Evolutionary conservation across 1,140 invertebrate species (phyloP), one percentile per base, ranked within the genome.

Genomic region (Frieseomelitta varia): DNA sequence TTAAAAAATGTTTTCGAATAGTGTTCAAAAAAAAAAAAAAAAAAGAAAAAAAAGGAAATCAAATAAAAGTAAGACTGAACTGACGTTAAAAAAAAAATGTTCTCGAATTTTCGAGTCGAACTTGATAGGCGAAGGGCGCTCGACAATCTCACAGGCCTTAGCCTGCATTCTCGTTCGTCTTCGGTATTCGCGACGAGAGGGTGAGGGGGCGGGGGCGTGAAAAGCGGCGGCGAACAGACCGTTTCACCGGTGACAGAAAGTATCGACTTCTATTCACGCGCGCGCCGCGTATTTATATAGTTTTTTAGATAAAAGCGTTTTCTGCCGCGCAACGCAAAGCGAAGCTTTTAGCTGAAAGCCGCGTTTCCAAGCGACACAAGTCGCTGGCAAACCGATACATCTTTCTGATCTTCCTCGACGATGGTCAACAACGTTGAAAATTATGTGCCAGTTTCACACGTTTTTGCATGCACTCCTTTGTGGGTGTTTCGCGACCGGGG

Each of bases 281-380:
- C 68, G 17, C 39, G 39, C 39, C 39, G 6, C 58, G 63, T 47
- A 67, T 78, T 78, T 78, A 53, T 67, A 78, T 63, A 67, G 76
- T 78, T 78, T 78, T 78, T 78, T 78, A 78, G 76, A 78, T 78
- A 78, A 78, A 78, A 78, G 76, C 76, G 67, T 78, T 78, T 67
- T 78, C 4, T 68, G 76, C 63, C 76, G 17, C 27, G 76, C 63
- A 6, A 24, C 63, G 76, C 10, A 78, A 67, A 78, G 76, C 76
- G 53, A 78, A n/a, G 76, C 76, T 78, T 78, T 78, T 78, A 78
- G 76, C n/a, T 78, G 76, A 78, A 78, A 78, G 63, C 76, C 2
- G 30, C 74, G 74, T 78, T 53, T 65, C 53, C 47, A 78, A 67
- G 67, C 76, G 76, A 55, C 76, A 24, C 6, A 6, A 30, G 76